Conservation (phyloP, 2,113 vertebrate genomes). For the Nasalis larvatus region DNA sequence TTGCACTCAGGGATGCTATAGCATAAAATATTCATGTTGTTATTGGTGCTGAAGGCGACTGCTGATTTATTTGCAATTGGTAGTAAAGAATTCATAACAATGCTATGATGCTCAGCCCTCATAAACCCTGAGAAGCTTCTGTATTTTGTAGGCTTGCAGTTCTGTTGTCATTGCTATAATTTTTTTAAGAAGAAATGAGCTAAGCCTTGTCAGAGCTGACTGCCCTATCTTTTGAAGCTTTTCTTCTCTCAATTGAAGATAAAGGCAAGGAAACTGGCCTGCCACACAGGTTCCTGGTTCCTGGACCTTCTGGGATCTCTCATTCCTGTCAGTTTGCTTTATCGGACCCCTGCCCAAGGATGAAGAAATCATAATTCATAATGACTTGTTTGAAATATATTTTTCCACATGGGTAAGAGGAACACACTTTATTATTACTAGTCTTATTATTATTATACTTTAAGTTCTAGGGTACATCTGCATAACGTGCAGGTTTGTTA, state of each 20-base stretch:
- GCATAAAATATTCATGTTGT: conserved; percentile 60
- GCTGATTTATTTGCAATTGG: neutral
- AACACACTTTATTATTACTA: neutral
- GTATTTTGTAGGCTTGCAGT: neutral
- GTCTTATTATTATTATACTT: too few relatives aligned
- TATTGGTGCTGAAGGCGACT: conserved; percentile 21
- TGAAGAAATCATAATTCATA: neutral
- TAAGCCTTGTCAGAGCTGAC: neutral
- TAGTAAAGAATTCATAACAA: neutral
- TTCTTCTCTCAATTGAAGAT: neutral
- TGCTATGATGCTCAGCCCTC: neutral
- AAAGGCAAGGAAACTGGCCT: neutral
- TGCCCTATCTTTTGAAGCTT: neutral
- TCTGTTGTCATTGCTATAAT: neutral
- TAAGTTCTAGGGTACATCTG: too few relatives aligned
- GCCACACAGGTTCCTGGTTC: neutral
- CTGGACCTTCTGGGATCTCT: neutral
- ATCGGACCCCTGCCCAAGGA: neutral
- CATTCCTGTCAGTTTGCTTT: neutral
- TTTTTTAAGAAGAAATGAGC: neutral
- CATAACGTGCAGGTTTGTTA: too few relatives aligned
- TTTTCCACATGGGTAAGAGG: neutral
- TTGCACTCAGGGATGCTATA: neutral
- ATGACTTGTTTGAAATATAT: neutral
- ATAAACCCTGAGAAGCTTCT: neutral